phyloP scores from a whole-genome alignment of 2,888 invertebrate species.

The Cryptus viduatorius region DNA sequence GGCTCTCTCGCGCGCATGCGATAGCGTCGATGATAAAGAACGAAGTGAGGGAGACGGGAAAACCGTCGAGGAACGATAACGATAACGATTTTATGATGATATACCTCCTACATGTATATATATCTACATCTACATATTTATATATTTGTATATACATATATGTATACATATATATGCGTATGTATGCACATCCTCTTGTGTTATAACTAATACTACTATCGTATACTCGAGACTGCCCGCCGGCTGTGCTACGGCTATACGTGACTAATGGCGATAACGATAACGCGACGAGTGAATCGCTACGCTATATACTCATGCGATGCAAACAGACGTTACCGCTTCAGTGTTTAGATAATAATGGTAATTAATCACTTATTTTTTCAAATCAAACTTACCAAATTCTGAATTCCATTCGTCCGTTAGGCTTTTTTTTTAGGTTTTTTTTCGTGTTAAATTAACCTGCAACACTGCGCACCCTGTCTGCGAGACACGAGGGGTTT shows the following conservation, averaged over 20 bases:
- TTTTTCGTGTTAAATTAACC: not conserved
- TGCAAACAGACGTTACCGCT: slow-evolving; percentile 45
- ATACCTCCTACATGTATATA: slow-evolving; percentile 59
- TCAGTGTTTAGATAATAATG: slow-evolving; percentile 57
- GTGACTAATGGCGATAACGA: slow-evolving; percentile 83
- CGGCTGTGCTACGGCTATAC: slow-evolving; percentile 78
- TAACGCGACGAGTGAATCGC: slow-evolving; percentile 73
- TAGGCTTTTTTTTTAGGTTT: slow-evolving; percentile 9
- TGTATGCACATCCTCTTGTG: not conserved
- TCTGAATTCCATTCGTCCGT: not conserved
- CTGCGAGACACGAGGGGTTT: too few species aligned
- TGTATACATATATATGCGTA: not conserved
- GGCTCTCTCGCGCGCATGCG: slow-evolving; percentile 55
- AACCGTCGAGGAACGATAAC: slow-evolving; percentile 74
- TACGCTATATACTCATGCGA: slow-evolving; percentile 27
- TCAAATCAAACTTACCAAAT: not conserved
- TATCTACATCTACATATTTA: slow-evolving; percentile 12
- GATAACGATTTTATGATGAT: slow-evolving; percentile 77
- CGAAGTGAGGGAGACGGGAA: slow-evolving; percentile 54
- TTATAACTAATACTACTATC: slow-evolving; percentile 21
- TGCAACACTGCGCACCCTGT: too few species aligned
- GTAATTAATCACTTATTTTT: slow-evolving; percentile 53
- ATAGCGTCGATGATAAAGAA: slow-evolving; percentile 68
- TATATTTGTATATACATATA: slow-evolving; percentile 15
- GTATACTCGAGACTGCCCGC: slow-evolving; percentile 66